Evolutionary conservation across 2,113 vertebrate genomes (phyloP).

Genomic region (mouse (Mus musculus)): DNA sequence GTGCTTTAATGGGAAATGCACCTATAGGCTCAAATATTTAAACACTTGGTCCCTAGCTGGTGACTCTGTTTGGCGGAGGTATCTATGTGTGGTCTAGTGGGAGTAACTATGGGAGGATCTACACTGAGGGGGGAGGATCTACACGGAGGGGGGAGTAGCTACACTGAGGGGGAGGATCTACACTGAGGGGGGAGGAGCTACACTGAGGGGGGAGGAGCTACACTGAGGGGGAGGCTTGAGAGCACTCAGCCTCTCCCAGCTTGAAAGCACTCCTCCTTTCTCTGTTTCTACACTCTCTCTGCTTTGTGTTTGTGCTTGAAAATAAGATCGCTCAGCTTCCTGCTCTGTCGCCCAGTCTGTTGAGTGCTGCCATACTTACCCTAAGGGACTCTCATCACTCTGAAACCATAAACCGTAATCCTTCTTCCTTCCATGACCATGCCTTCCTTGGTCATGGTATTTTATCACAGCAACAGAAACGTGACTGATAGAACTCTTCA

Average conservation of each 20-base stretch:
- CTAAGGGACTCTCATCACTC: not conserved
- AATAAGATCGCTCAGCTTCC: not conserved
- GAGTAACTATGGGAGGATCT: not conserved
- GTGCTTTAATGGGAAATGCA: not conserved
- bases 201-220: no score
- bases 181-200: not conserved
- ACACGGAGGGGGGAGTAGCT: not conserved
- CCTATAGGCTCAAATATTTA: no score
- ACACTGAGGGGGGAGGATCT: no score
- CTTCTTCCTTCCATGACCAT: not conserved
- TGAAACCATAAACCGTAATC: no score
- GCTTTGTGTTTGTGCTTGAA: not conserved
- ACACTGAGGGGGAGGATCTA: no score
- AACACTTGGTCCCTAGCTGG: not conserved
- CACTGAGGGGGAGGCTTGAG: not conserved
- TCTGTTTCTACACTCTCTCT: not conserved
- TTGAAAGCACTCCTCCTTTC: rapidly evolving
- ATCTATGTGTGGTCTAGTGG: not conserved
- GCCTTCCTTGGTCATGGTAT: not conserved
- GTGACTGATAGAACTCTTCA: not conserved
- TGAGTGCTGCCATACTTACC: not conserved
- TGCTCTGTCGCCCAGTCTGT: not conserved
- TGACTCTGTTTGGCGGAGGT: not conserved
- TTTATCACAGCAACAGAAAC: not conserved
- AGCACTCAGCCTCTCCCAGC: not conserved